These are phyloP conservation scores for Lophotis ruficrista DNA, from an alignment of 2,113 vertebrate species.

Conservation along the genomic window DNA sequence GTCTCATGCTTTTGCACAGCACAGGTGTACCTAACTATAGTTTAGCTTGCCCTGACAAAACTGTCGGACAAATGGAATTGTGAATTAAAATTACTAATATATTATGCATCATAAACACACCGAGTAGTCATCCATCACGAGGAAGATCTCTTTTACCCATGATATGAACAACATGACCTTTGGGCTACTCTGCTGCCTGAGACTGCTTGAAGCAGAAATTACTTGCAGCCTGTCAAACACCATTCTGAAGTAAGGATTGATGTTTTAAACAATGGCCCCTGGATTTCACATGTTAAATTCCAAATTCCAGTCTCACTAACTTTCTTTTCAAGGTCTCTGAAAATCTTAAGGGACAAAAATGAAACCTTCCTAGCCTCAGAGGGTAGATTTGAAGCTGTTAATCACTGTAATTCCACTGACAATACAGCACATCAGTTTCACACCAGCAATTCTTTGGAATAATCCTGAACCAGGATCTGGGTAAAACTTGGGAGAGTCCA, in stretches of 20 bases:
- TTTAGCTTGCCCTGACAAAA: not conserved
- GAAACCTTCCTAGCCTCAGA: not conserved
- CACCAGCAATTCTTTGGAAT: not conserved
- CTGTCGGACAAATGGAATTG: not conserved
- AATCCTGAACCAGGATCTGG: not conserved
- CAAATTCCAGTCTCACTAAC: not conserved
- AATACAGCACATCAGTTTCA: not conserved
- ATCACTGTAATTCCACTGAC: not conserved
- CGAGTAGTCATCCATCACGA: conserved; percentile 6
- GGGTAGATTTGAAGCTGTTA: not conserved
- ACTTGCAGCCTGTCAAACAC: conserved; percentile 33
- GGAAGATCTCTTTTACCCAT: not conserved
- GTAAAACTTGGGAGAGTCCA: conserved; percentile 1
- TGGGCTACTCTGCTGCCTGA: conserved; percentile 24
- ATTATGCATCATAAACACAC: not conserved
- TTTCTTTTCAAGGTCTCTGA: not conserved
- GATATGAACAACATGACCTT: conserved; percentile 21
- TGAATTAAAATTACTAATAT: not conserved
- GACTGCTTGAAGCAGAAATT: conserved; percentile 46
- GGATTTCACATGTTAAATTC: conserved; percentile 6
- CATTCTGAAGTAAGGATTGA: conserved; percentile 24
- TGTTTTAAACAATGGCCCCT: not conserved
- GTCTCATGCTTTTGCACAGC: not conserved
- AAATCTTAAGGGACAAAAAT: not conserved
- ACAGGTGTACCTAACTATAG: not conserved